Conservation (phyloP, 2,888 invertebrate genomes). For the Eristalis tenax region DNA sequence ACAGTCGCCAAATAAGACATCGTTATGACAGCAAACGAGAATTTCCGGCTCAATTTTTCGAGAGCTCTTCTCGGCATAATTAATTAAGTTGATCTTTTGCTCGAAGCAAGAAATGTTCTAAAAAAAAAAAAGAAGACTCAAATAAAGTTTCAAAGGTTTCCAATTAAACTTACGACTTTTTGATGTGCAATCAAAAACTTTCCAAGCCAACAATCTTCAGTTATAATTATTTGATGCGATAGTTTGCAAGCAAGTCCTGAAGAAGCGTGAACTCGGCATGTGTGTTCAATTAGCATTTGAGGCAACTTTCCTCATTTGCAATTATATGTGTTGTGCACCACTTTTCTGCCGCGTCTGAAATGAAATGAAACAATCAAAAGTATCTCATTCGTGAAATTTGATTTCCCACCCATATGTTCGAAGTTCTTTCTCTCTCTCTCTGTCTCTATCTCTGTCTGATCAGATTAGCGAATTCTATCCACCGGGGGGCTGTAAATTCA, state of each 20-base stretch:
- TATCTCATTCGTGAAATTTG: neutral
- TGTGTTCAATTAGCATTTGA: neutral
- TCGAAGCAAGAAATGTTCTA: neutral
- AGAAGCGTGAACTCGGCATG: neutral
- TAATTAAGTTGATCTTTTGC: neutral
- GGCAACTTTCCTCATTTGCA: neutral
- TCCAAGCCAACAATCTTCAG: neutral
- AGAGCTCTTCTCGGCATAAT: neutral
- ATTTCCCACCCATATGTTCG: neutral
- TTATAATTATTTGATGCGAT: neutral
- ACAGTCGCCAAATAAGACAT: no score
- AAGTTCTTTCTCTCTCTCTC: neutral
- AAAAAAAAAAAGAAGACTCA: neutral
- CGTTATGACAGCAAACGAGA: neutral
- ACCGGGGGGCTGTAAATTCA: neutral
- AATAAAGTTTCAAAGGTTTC: neutral
- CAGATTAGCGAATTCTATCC: neutral
- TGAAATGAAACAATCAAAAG: neutral
- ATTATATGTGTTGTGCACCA: neutral
- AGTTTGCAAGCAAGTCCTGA: no score
- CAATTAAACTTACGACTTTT: neutral
- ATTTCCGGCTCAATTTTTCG: neutral
- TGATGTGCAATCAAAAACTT: conserved; percentile 1
- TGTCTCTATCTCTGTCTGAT: neutral
- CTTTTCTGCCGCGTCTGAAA: neutral